Percentiles rank a stretch among this genome's conserved stretches.
Evolutionary conservation across 2,888 invertebrate species (phyloP).

Genomic region (Acrocera orbiculus): DNA sequence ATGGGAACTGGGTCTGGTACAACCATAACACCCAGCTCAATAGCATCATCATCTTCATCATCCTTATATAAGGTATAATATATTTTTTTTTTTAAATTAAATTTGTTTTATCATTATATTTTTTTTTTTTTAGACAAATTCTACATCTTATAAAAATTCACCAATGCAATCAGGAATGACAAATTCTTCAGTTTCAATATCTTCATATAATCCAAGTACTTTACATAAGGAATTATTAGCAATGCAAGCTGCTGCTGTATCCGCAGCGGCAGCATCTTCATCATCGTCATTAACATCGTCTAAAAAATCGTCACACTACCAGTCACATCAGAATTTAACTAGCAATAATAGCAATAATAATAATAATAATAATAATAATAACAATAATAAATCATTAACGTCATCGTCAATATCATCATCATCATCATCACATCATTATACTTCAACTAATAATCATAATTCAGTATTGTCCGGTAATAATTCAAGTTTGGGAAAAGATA

Average conservation of each 20-base stretch:
- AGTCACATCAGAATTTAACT: slow-evolving; percentile 9
- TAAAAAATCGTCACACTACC: slow-evolving; percentile 10
- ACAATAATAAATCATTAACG: slow-evolving; percentile 1
- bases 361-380: slow-evolving; percentile 10
- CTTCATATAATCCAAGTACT: slow-evolving; percentile 29
- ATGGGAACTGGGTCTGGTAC: slow-evolving; percentile 25
- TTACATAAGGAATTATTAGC: slow-evolving; percentile 31
- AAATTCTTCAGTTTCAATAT: slow-evolving; percentile 22
- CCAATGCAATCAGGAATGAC: slow-evolving; percentile 20
- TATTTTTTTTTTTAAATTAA: not conserved
- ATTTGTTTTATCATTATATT: too few relatives aligned
- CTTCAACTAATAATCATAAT: slow-evolving; percentile 15
- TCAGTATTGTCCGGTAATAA: slow-evolving; percentile 11
- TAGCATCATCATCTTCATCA: slow-evolving; percentile 16
- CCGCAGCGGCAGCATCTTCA: slow-evolving; percentile 14
- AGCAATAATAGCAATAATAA: slow-evolving; percentile 12
- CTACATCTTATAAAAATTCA: slow-evolving; percentile 24
- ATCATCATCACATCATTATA: slow-evolving; percentile 15
- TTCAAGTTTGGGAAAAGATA: slow-evolving; percentile 12
- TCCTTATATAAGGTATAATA: slow-evolving; percentile 23
- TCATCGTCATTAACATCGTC: slow-evolving; percentile 13
- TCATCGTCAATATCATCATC: slow-evolving; percentile 7
- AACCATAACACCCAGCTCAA: slow-evolving; percentile 23
- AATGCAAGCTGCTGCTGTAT: slow-evolving; percentile 31
- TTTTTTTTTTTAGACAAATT: slow-evolving; percentile 23